Base-by-base conservation (phyloP, 1,140 invertebrate species). In the Asbolus verrucosus region DNA sequence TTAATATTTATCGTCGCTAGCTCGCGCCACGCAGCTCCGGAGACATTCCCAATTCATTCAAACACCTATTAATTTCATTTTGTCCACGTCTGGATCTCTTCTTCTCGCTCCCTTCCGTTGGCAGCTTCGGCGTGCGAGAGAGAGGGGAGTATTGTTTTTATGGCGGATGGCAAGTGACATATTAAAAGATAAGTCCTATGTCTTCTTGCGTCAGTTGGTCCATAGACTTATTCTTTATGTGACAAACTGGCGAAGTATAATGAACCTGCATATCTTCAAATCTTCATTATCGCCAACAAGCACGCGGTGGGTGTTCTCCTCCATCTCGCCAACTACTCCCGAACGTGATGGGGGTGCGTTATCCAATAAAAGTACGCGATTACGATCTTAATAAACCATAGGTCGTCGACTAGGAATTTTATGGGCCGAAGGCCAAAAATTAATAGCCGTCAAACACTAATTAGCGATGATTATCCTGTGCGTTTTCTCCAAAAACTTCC, bases 241-340 rank as follows among this genome's bases (percentile, higher is more conserved):
- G 67, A 69, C 67, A 69, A 69, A 59, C 59, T 65, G 68, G 60
- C 61, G 43, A 70, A 71, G 33, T 61, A 72, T 69, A 72, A 69
- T 72, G 66, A 41, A 60, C 70, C 67, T 69, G 70, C 70, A 69
- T 72, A 65, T 72, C 61, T 65, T 72, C 67, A 65, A 68, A 72
- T 72, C 70, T 72, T 68, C 39, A 72, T 72, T 69, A 65, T 69
- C 70, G 36, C 62, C 61, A 63, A 33, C 30, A 11, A 27, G 27
- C 18, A 14, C 70, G 24, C 65, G 65, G 66, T 65, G 66, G 61
- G 66, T 65, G 70, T 69, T 61, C 60, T 38, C 6, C 8, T 14
- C 14, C 38, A 11, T 16, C 43, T 33, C 38, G 15, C 9, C 30
- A 16, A 31, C 21, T 59, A 15, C 11, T 59, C 18, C 2, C n/a